These are phyloP conservation scores for Trinorchestia longiramus DNA, from an alignment of 1,140 invertebrate genomes.

Conservation along the genomic window DNA sequence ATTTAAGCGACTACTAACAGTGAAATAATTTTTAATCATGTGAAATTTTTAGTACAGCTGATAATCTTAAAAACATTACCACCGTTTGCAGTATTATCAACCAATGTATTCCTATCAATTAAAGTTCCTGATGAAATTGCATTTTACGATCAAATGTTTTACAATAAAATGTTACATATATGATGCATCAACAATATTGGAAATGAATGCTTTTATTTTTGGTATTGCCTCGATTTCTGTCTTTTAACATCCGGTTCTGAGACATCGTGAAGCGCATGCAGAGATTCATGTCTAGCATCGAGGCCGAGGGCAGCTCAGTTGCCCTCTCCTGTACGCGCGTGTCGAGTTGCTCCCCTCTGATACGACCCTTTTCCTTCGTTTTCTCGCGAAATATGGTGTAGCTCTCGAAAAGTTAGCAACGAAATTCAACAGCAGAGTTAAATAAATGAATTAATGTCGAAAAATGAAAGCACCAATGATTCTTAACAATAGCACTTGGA, in stretches of 20 bases:
- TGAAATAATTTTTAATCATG: not conserved
- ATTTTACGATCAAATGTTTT: too few relatives aligned
- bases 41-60: not conserved
- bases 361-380: not conserved
- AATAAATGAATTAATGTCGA: not conserved
- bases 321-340: not conserved
- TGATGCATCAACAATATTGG: too few relatives aligned
- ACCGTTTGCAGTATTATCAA: too few relatives aligned
- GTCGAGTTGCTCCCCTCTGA: not conserved
- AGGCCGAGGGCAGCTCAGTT: not conserved
- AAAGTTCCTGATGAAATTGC: too few relatives aligned
- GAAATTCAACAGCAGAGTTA: not conserved
- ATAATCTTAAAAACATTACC: not conserved
- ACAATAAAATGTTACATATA: too few relatives aligned
- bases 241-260: too few relatives aligned
- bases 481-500: not conserved
- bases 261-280: too few relatives aligned
- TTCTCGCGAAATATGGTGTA: not conserved
- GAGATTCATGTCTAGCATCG: too few relatives aligned
- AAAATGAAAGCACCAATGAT: not conserved
- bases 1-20: not conserved
- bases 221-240: too few relatives aligned
- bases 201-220: too few relatives aligned
- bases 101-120: too few relatives aligned
- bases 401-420: not conserved